A percentile compares a stretch with the other conserved stretches of the same genome.
Conservation (phyloP, 2,113 vertebrate species). For the Pseudonaja textilis region DNA sequence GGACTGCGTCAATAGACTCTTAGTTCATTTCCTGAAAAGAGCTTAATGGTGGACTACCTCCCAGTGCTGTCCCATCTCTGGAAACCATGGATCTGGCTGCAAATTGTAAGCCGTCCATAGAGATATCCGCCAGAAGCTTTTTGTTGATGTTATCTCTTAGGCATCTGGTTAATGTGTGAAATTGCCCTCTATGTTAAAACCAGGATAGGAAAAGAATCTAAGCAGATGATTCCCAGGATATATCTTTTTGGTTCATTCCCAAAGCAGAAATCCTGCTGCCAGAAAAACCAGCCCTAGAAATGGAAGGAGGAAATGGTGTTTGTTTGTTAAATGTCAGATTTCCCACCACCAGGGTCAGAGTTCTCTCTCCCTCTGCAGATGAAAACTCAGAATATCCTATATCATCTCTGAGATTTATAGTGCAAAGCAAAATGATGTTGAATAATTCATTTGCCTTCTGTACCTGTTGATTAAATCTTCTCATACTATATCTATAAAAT, state of each 20-base stretch:
- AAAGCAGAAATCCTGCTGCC: background rate
- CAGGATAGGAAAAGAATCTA: background rate
- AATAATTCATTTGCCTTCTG: background rate
- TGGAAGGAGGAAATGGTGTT: background rate
- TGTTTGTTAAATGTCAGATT: background rate
- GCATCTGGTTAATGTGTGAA: background rate
- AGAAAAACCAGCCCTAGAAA: background rate
- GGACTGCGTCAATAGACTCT: background rate
- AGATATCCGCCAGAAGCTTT: background rate
- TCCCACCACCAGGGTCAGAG: background rate
- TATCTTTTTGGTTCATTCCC: background rate
- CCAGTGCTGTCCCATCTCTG: background rate
- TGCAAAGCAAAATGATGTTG: background rate
- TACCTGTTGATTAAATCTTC: background rate
- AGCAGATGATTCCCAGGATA: background rate
- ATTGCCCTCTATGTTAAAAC: background rate
- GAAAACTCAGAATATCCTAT: background rate
- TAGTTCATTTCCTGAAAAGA: background rate
- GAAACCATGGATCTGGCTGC: background rate
- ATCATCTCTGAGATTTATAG: background rate
- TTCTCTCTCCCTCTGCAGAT: background rate
- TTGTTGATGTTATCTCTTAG: background rate
- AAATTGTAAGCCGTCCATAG: background rate
- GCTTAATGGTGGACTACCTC: background rate
- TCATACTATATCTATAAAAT: background rate